These are phyloP conservation scores for Ophioninae sp. DNA, from an alignment of 2,888 invertebrate species.

Conservation along the genomic window DNA sequence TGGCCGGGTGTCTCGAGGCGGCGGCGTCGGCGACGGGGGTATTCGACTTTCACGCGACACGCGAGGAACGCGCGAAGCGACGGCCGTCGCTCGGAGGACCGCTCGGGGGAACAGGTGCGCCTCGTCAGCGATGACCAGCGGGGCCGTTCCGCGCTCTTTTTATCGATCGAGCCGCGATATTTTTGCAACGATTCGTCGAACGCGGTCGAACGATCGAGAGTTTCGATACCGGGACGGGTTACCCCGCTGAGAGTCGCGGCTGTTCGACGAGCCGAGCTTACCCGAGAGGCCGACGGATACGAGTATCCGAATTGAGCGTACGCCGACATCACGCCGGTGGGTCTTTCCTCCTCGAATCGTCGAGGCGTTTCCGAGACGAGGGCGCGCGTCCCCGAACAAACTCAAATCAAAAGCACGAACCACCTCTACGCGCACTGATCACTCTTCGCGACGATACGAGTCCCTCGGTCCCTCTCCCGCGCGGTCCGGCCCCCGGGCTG, in stretches of 20 bases:
- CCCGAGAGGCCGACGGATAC: constrained; percentile 96
- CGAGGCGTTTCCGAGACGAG: constrained; percentile 7
- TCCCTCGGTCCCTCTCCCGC: constrained; percentile 54
- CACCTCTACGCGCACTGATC: constrained; percentile 75
- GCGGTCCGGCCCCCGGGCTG: constrained; percentile 10
- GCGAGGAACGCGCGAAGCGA: constrained; percentile 50
- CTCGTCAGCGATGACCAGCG: too few species aligned
- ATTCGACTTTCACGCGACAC: constrained; percentile 49
- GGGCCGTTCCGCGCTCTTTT: too few species aligned
- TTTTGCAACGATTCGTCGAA: not conserved
- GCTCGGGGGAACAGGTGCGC: constrained; percentile 71
- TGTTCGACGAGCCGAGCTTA: constrained; percentile 80
- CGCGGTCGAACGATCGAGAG: not conserved
- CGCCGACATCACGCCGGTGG: constrained; percentile 84
- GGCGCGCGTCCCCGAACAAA: not conserved
- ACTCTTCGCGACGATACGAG: constrained; percentile 51
- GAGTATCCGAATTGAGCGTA: constrained; percentile 96
- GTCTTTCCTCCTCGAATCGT: constrained; percentile 25
- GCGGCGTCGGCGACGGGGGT: not conserved
- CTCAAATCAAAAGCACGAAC: constrained; percentile 65
- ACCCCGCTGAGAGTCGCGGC: not conserved
- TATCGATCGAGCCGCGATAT: constrained; percentile 8
- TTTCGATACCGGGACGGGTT: not conserved
- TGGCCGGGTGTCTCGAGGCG: not conserved
- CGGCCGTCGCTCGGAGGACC: constrained; percentile 58